Evolutionary conservation across 2,797 vertebrate species (phyloP).

Genomic region (Anisognathus igniventris): DNA sequence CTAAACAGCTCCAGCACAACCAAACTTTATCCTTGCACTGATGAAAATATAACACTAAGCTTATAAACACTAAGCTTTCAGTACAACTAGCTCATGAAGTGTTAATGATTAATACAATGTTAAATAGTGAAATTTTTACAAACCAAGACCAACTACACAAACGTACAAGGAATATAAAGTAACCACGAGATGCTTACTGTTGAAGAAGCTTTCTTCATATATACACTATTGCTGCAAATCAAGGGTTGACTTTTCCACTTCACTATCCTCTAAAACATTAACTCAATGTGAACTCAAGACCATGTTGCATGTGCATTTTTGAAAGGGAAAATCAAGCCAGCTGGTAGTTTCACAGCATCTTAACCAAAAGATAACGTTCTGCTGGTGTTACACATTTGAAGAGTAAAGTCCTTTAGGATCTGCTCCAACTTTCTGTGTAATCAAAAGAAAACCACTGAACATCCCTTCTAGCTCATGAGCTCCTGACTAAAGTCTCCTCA

Average conservation of each 20-base stretch:
- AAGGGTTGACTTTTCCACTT: background rate
- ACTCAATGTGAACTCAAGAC: background rate
- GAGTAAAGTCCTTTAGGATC: background rate
- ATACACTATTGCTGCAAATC: background rate
- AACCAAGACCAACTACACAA: background rate
- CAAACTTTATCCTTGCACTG: background rate
- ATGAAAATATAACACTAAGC: background rate
- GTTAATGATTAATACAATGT: background rate
- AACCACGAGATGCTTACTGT: background rate
- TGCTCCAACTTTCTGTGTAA: background rate
- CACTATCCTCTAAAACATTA: background rate
- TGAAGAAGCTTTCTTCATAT: background rate
- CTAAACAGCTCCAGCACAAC: background rate
- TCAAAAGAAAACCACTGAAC: background rate
- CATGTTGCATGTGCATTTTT: background rate
- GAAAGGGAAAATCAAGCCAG: background rate
- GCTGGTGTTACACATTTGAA: background rate
- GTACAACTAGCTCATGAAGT: background rate
- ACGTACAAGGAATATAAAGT: background rate
- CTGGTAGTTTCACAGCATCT: background rate
- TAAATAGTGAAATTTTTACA: background rate
- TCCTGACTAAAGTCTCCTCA: background rate
- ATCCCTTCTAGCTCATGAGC: background rate
- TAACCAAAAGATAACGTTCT: background rate
- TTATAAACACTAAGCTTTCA: background rate